These are phyloP conservation scores for Melanophora roralis DNA, from an alignment of 2,888 invertebrate genomes.

Conservation along the genomic window DNA sequence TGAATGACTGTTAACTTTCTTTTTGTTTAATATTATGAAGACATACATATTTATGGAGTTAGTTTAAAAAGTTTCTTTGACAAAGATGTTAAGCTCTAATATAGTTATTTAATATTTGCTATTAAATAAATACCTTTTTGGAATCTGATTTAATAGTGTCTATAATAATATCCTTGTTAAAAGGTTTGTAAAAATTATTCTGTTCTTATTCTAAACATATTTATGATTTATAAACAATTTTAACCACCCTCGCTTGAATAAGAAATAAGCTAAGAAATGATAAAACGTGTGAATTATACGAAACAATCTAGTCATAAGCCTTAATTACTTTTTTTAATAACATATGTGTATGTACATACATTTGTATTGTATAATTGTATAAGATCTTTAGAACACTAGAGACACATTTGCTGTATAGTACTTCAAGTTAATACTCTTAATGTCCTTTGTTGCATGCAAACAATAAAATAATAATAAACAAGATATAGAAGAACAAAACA, in stretches of 20 bases:
- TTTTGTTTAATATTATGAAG: slow-evolving; percentile 15
- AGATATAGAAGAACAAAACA: not conserved
- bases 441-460: slow-evolving; percentile 46
- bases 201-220: too few species aligned
- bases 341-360: too few species aligned
- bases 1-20: not conserved
- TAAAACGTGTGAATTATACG: slow-evolving; percentile 50
- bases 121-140: too few species aligned
- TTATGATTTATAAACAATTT: not conserved
- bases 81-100: too few species aligned
- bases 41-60: too few species aligned
- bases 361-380: too few species aligned
- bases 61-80: not conserved
- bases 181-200: too few species aligned
- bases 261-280: not conserved
- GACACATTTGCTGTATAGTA: slow-evolving; percentile 60
- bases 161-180: too few species aligned
- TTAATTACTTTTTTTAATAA: slow-evolving; percentile 43
- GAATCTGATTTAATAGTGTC: too few species aligned
- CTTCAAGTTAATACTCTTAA: slow-evolving; percentile 58
- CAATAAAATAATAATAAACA: slow-evolving; percentile 2
- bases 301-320: slow-evolving; percentile 50
- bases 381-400: slow-evolving; percentile 56
- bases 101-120: too few species aligned
- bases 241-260: not conserved